Evolutionary conservation across 2,888 invertebrate species (phyloP).

Genomic region (Caenorhabditis plicata): DNA sequence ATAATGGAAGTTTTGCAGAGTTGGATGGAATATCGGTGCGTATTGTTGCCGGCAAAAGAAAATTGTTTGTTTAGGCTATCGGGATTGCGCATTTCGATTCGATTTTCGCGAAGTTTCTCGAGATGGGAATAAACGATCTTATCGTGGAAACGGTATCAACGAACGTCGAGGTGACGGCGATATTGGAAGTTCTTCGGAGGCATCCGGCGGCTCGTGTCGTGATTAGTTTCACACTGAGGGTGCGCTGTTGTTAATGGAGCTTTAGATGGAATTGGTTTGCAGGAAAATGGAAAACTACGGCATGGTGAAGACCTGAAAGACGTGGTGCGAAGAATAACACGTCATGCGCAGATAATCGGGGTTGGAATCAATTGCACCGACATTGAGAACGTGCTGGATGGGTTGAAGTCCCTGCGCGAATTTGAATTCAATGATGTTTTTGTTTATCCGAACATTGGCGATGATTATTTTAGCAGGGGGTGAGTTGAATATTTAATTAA

Average conservation of each 20-base stretch:
- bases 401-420: background rate
- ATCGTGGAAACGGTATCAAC: slow-evolving; percentile 24
- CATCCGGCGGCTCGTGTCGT: slow-evolving; percentile 10
- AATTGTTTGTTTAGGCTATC: no score
- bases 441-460: slow-evolving; percentile 24
- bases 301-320: background rate
- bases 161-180: background rate
- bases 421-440: slow-evolving; percentile 10
- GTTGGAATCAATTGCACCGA: slow-evolving; percentile 30
- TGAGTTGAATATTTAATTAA: slow-evolving; percentile 4
- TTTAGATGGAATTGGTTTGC: no score
- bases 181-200: background rate
- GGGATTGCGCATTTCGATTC: slow-evolving; percentile 1
- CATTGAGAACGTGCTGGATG: slow-evolving; percentile 9
- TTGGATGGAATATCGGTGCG: background rate
- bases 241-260: slow-evolving; percentile 5
- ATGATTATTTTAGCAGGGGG: slow-evolving; percentile 6
- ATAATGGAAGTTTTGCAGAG: slow-evolving; percentile 17
- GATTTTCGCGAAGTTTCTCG: slow-evolving; percentile 4
- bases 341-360: slow-evolving; percentile 5
- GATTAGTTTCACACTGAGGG: slow-evolving; percentile 12
- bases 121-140: no score
- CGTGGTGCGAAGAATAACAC: slow-evolving; percentile 3
- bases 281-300: slow-evolving; percentile 1
- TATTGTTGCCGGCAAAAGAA: no score